phyloP scores from a whole-genome alignment of 2,113 vertebrate genomes.

The Dicentrarchus labrax region DNA sequence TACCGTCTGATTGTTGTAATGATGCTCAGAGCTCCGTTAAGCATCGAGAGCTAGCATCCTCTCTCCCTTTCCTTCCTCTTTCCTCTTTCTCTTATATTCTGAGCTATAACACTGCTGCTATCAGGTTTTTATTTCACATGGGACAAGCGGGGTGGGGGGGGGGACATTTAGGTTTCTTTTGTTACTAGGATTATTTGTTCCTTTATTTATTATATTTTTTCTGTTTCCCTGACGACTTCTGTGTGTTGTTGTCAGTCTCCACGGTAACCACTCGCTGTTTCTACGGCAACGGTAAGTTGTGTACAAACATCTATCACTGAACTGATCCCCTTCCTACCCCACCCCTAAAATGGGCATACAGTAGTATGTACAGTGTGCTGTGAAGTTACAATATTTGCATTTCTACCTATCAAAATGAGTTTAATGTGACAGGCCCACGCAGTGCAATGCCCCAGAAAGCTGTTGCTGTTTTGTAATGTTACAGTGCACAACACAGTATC shows the following conservation, averaged over 20 bases:
- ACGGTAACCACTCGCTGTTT: constrained; percentile 86
- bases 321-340: constrained; percentile 69
- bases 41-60: constrained; percentile 48
- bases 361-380: constrained; percentile 19
- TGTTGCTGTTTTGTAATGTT: constrained; percentile 28
- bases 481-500: constrained; percentile 24
- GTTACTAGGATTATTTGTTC: constrained; percentile 82
- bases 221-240: constrained; percentile 88
- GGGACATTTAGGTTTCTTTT: constrained; percentile 77
- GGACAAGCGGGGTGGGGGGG: constrained; percentile 24
- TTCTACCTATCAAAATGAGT: constrained; percentile 8
- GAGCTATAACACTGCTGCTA: constrained; percentile 69
- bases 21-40: constrained; percentile 54
- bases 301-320: constrained; percentile 83
- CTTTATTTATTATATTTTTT: constrained; percentile 86
- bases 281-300: constrained; percentile 86
- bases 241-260: constrained; percentile 88
- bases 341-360: constrained; percentile 62
- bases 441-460: constrained; percentile 3
- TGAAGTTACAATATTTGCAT: constrained; percentile 34
- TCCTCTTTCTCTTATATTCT: constrained; percentile 38
- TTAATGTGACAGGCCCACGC: constrained; percentile 3
- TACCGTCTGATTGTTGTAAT: constrained; percentile 32
- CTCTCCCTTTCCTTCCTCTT: constrained; percentile 36
- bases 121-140: constrained; percentile 63